These are phyloP conservation scores for Rana temporaria DNA, from an alignment of 2,113 vertebrate species.

Conservation along the genomic window DNA sequence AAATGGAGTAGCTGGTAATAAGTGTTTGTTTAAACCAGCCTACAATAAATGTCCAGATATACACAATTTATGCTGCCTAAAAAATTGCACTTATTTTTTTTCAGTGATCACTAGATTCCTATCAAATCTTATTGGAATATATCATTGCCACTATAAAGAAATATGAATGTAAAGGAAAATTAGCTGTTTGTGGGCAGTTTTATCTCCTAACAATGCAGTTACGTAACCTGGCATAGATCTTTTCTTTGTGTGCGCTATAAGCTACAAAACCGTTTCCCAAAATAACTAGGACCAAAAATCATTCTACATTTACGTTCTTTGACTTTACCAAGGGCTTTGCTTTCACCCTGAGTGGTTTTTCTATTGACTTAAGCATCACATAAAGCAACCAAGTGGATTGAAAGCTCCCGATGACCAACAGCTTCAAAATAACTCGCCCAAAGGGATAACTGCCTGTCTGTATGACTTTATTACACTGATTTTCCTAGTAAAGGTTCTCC, in stretches of 20 bases:
- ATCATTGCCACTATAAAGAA: too few species aligned
- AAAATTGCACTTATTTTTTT: not conserved
- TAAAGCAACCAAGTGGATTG: conserved; percentile 9
- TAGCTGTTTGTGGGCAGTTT: not conserved
- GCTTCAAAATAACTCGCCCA: not conserved
- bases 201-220: not conserved
- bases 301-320: not conserved
- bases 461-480: not conserved
- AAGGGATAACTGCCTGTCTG: not conserved
- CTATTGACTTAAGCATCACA: conserved; percentile 4
- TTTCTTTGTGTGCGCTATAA: not conserved
- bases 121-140: too few species aligned
- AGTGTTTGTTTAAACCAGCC: conserved; percentile 38
- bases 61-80: not conserved
- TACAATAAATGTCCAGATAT: conserved; percentile 19
- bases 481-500: not conserved
- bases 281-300: not conserved
- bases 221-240: not conserved
- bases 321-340: not conserved
- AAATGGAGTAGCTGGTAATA: conserved; percentile 17
- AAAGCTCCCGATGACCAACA: not conserved
- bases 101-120: not conserved
- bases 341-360: conserved; percentile 23
- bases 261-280: not conserved
- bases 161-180: too few species aligned